Evolutionary conservation across 2,888 invertebrate species (phyloP).

Genomic region (Listrodromus nycthemerus): DNA sequence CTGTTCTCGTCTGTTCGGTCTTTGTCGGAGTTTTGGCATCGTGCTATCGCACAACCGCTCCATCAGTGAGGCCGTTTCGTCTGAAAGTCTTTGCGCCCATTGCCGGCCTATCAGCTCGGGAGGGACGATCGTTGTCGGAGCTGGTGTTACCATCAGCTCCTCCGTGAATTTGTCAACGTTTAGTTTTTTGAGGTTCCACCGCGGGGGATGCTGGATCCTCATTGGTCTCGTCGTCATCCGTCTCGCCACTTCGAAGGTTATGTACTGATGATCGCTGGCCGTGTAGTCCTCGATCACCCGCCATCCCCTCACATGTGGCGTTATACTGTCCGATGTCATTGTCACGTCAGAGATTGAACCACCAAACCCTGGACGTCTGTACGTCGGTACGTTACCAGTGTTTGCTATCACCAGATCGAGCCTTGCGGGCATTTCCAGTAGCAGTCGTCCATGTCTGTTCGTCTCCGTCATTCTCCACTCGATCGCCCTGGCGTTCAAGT

Average conservation of each 20-base stretch:
- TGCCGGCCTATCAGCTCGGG: slow-evolving; percentile 7
- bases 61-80: slow-evolving; percentile 6
- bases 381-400: slow-evolving; percentile 54
- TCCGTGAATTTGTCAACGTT: slow-evolving; percentile 17
- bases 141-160: slow-evolving; percentile 10
- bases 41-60: slow-evolving; percentile 23
- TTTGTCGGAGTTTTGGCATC: too few relatives aligned
- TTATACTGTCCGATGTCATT: slow-evolving; percentile 52
- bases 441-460: too few relatives aligned
- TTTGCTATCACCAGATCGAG: slow-evolving; percentile 55
- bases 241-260: slow-evolving; percentile 47
- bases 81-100: slow-evolving; percentile 29
- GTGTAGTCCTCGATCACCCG: slow-evolving; percentile 66
- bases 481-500: too few relatives aligned
- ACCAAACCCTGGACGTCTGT: slow-evolving; percentile 7
- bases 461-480: too few relatives aligned
- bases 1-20: too few relatives aligned
- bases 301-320: slow-evolving; percentile 54
- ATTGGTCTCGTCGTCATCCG: slow-evolving; percentile 22
- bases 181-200: slow-evolving; percentile 35
- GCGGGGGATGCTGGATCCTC: slow-evolving; percentile 22
- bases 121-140: slow-evolving; percentile 10
- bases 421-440: slow-evolving; percentile 24
- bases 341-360: slow-evolving; percentile 62
- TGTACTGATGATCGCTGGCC: slow-evolving; percentile 67